These are phyloP conservation scores for Xiphophorus maculatus DNA, from an alignment of 2,113 vertebrate species.

Conservation along the genomic window DNA sequence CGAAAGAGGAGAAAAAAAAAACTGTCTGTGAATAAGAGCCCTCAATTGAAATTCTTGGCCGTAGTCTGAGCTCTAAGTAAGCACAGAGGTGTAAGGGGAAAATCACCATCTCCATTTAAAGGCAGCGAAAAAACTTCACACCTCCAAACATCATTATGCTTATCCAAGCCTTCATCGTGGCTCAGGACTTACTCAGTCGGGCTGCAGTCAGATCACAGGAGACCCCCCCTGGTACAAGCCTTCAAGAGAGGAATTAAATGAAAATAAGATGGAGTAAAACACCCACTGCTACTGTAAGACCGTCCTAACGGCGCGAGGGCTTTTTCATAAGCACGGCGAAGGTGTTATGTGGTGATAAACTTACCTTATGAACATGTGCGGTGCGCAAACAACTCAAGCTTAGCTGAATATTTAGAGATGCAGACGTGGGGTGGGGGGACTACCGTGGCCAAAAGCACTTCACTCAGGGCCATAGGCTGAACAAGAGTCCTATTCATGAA, in stretches of 20 bases:
- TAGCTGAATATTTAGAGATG: slow-evolving; percentile 26
- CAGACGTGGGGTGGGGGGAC: slow-evolving; percentile 11
- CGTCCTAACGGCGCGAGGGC: slow-evolving; percentile 46
- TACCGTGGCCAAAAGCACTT: neutral
- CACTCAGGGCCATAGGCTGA: slow-evolving; percentile 21
- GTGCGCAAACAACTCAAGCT: slow-evolving; percentile 24
- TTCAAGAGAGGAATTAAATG: slow-evolving; percentile 48
- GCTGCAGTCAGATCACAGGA: slow-evolving; percentile 61
- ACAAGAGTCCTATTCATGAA: slow-evolving; percentile 13
- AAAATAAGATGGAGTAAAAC: slow-evolving; percentile 63
- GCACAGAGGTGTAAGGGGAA: slow-evolving; percentile 67
- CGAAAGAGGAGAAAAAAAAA: slow-evolving; percentile 25
- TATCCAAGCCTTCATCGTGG: slow-evolving; percentile 73
- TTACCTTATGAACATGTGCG: slow-evolving; percentile 36
- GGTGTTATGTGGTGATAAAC: slow-evolving; percentile 67
- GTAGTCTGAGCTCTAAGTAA: slow-evolving; percentile 68
- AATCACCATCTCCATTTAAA: slow-evolving; percentile 72
- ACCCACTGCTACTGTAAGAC: slow-evolving; percentile 50
- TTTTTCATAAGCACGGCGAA: slow-evolving; percentile 46
- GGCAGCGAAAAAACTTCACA: slow-evolving; percentile 70
- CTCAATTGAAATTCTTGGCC: slow-evolving; percentile 74
- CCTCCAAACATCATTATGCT: slow-evolving; percentile 75
- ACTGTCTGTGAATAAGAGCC: slow-evolving; percentile 49
- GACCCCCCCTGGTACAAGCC: slow-evolving; percentile 49
- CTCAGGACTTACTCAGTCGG: slow-evolving; percentile 63